Conservation (phyloP, 2,113 vertebrate genomes). For the Talpa occidentalis region DNA sequence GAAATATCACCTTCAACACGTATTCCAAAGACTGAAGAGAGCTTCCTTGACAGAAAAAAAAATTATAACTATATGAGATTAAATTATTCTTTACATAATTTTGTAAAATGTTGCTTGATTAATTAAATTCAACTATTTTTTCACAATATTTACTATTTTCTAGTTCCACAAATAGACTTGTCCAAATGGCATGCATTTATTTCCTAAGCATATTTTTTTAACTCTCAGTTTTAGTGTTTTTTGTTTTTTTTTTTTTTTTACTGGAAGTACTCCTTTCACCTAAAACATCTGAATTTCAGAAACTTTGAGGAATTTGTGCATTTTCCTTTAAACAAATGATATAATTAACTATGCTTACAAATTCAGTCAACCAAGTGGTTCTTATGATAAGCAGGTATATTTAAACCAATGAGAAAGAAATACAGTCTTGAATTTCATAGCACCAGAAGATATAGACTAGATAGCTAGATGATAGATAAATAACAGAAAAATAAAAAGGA, state of each 20-base stretch:
- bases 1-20: not conserved
- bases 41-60: not conserved
- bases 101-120: slow-evolving; percentile 40
- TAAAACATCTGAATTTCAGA: slow-evolving; percentile 10
- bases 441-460: too few species aligned
- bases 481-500: too few species aligned
- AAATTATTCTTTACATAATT: slow-evolving; percentile 29
- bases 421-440: not conserved
- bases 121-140: slow-evolving; percentile 31
- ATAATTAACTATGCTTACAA: not conserved
- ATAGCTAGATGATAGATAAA: too few species aligned
- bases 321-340: not conserved
- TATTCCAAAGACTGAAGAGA: not conserved
- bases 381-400: not conserved
- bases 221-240: not conserved
- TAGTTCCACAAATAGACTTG: not conserved
- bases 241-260: not conserved
- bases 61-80: slow-evolving; percentile 31
- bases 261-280: not conserved
- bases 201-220: not conserved
- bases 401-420: not conserved
- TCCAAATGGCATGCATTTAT: not conserved
- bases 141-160: not conserved
- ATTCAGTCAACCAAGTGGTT: not conserved
- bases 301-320: not conserved